Evolutionary conservation across 2,888 invertebrate genomes (phyloP).

Genomic region (Notocelia uddmanniana): DNA sequence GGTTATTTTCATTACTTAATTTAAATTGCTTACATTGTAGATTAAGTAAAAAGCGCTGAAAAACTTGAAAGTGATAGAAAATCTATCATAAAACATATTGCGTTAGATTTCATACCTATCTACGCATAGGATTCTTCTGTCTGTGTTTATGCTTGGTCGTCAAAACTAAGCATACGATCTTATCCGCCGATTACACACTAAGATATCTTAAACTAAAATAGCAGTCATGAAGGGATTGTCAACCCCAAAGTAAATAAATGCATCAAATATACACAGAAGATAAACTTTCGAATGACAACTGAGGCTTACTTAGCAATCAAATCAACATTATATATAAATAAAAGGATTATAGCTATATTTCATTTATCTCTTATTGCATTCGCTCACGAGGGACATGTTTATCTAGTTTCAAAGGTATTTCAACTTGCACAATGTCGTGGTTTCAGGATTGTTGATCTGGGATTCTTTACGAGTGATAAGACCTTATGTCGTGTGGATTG

Average conservation of each 20-base stretch:
- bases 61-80: conserved; percentile 21
- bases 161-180: conserved; percentile 1
- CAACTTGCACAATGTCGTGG: background rate
- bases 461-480: too few relatives aligned
- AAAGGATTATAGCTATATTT: conserved; percentile 14
- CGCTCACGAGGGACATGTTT: background rate
- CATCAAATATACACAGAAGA: conserved; percentile 77
- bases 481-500: too few relatives aligned
- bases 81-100: conserved; percentile 22
- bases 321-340: conserved; percentile 33
- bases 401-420: background rate
- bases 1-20: conserved; percentile 22
- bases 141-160: background rate
- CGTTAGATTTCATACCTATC: conserved; percentile 37
- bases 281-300: conserved; percentile 46
- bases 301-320: conserved; percentile 16
- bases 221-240: conserved; percentile 57
- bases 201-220: conserved; percentile 60
- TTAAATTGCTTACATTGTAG: conserved; percentile 30
- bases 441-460: too few relatives aligned
- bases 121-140: conserved; percentile 20
- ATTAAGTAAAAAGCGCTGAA: conserved; percentile 35
- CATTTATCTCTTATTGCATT: conserved; percentile 19
- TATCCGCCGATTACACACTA: conserved; percentile 25
- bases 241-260: conserved; percentile 68